Percentiles rank a stretch among this genome's conserved stretches.
phyloP scores from a whole-genome alignment of 1,140 invertebrate species.

The Lepeophtheirus salmonis region DNA sequence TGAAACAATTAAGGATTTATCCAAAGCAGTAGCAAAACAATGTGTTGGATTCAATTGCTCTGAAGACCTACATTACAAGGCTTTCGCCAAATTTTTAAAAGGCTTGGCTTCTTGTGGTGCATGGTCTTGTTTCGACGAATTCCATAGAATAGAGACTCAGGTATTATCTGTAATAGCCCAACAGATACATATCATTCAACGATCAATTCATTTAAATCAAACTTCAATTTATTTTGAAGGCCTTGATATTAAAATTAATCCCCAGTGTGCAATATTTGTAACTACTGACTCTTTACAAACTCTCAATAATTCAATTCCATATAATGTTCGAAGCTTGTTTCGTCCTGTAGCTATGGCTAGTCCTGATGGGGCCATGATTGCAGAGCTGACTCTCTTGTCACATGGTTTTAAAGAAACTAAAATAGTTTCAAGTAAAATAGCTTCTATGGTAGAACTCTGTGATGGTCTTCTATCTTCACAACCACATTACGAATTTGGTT shows the following conservation, averaged over 20 bases:
- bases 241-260: slow-evolving; percentile 55
- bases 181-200: slow-evolving; percentile 53
- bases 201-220: slow-evolving; percentile 53
- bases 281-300: slow-evolving; percentile 93
- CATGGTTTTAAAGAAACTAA: slow-evolving; percentile 78
- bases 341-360: slow-evolving; percentile 96
- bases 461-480: slow-evolving; percentile 86
- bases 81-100: slow-evolving; percentile 91
- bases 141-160: slow-evolving; percentile 43
- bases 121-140: slow-evolving; percentile 95
- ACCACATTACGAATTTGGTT: slow-evolving; percentile 86
- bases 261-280: slow-evolving; percentile 82
- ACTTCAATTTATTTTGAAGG: slow-evolving; percentile 67
- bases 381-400: slow-evolving; percentile 80
- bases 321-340: slow-evolving; percentile 88
- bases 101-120: slow-evolving; percentile 82
- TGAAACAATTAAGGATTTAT: slow-evolving; percentile 87
- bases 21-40: slow-evolving; percentile 85
- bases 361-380: slow-evolving; percentile 81
- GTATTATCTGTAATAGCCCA: slow-evolving; percentile 81
- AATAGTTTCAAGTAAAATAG: slow-evolving; percentile 74
- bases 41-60: slow-evolving; percentile 95
- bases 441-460: slow-evolving; percentile 75
- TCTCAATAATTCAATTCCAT: slow-evolving; percentile 68
- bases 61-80: slow-evolving; percentile 68